Percentiles rank a stretch among this genome's conserved stretches.
phyloP scores from a whole-genome alignment of 2,113 vertebrate genomes.

The Picathartes gymnocephalus region DNA sequence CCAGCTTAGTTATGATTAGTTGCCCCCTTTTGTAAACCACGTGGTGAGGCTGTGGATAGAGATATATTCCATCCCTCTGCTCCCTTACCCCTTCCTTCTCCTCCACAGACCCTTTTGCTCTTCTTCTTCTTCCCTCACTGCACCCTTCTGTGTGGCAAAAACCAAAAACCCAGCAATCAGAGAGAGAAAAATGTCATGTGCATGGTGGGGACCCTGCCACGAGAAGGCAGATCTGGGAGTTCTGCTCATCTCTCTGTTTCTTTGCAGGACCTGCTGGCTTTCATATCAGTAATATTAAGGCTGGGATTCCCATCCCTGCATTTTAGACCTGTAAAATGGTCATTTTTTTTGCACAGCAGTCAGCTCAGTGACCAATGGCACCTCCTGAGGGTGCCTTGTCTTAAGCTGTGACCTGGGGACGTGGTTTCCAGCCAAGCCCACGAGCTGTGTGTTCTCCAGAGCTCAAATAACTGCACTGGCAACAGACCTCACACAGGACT shows the following conservation, averaged over 20 bases:
- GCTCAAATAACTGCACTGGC: neutral
- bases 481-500: neutral
- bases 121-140: neutral
- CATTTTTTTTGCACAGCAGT: neutral
- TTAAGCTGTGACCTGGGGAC: neutral
- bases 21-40: constrained; percentile 56
- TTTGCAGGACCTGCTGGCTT: neutral
- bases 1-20: constrained; percentile 59
- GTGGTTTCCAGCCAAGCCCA: neutral
- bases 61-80: neutral
- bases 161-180: neutral
- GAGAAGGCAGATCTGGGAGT: neutral
- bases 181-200: neutral
- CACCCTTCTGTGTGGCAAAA: neutral
- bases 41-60: neutral
- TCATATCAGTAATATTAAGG: neutral
- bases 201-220: accelerated
- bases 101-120: neutral
- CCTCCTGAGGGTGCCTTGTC: neutral
- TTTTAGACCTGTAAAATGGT: neutral
- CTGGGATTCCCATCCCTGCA: neutral
- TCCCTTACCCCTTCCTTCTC: neutral
- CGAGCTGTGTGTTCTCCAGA: neutral
- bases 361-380: neutral
- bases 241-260: neutral